Evolutionary conservation across 1,140 invertebrate species (phyloP), one percentile per base, ranked within the genome.

Genomic region (Saccostrea cuccullata): DNA sequence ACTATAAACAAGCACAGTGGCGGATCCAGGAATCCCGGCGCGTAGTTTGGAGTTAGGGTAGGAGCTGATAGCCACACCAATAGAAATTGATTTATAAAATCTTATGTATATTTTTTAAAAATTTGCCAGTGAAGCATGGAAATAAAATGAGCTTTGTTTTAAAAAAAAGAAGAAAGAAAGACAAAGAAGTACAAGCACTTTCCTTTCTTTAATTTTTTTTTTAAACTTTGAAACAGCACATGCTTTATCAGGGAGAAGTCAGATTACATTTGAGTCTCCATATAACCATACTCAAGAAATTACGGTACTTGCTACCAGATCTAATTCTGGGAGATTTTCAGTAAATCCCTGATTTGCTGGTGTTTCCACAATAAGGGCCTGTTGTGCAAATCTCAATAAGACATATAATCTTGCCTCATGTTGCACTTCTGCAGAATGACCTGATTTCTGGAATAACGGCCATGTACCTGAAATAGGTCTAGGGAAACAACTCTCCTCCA

Each of bases 301-400:
- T 12, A n/a, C n/a, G n/a, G n/a, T n/a, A 36, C 70, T 73, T 73
- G 70, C 70, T 36, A 73, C 70, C 2, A 13, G 70, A 73, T 30
- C 70, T 73, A 73, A 73, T 73, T 73, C 70, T 73, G 70, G 70
- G 70, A 73, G 70, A 23, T 73, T 73, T 73, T 73, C 23, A 30
- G 6, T 30, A 73, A 73, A 73, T 73, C 70, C 70, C 9, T 36
- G 70, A 36, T 73, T 73, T 73, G 70, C 70, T 30, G 15, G 26
- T 11, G 23, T 64, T 13, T 73, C 30, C 26, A 73, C 70, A 73
- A 73, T 73, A 73, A 36, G 70, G 70, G 70, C 30, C 70, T 73
- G 70, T 73, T 73, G 70, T 73, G 70, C 30, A 73, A 73, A 30
- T 36, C 70, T 73, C 70, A 30, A 26, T 73, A 73, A 73, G 26